Evolutionary conservation across 2,888 invertebrate genomes (phyloP).

Genomic region (Agelastica alni): DNA sequence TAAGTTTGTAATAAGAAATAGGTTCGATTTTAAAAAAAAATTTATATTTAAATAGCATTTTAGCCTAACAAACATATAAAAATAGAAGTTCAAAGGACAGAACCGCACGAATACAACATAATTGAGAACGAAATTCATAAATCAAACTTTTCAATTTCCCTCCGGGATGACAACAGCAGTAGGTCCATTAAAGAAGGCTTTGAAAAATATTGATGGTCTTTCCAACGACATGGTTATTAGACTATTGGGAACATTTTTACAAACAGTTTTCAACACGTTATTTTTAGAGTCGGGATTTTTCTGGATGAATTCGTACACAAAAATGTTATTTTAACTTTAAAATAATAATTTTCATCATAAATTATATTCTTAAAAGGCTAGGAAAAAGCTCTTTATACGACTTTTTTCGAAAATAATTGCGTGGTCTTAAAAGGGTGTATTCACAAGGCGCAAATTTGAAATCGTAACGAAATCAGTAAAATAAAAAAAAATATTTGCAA

Average conservation of each 20-base stretch:
- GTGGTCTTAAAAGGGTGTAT: no score
- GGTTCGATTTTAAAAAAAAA: no score
- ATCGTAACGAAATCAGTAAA: no score
- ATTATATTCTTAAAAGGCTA: no score
- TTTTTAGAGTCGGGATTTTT: not conserved
- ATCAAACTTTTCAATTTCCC: conserved; percentile 23
- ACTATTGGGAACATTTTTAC: not conserved
- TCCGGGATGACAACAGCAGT: conserved; percentile 15
- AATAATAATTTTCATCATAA: no score
- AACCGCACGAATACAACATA: conserved; percentile 10
- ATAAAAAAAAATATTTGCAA: no score
- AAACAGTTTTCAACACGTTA: not conserved
- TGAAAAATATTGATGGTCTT: conserved; percentile 17
- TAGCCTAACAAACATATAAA: not conserved
- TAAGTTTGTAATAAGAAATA: no score
- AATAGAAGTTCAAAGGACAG: not conserved
- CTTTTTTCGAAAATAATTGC: no score
- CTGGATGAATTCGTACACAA: no score
- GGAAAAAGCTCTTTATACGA: no score
- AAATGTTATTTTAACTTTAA: not conserved
- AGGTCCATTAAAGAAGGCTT: conserved; percentile 17
- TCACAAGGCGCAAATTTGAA: no score
- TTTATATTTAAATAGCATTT: no score
- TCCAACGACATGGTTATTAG: conserved; percentile 11
- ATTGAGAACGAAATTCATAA: conserved; percentile 19